These are phyloP conservation scores for Macrotus californicus DNA, from an alignment of 2,113 vertebrate genomes.

Conservation along the genomic window DNA sequence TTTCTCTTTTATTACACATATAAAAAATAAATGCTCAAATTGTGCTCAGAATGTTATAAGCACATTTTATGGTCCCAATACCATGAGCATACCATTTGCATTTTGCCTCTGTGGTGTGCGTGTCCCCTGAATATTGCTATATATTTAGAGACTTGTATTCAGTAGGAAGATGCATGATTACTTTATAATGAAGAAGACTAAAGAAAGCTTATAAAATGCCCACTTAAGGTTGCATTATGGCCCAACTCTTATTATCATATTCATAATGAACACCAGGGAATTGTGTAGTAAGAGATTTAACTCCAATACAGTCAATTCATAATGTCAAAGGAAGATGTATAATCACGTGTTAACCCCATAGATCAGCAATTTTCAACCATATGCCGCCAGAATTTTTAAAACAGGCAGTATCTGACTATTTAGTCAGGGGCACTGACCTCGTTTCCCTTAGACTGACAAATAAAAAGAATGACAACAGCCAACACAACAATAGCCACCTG, in stretches of 20 bases:
- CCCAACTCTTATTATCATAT: not conserved
- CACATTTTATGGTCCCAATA: not conserved
- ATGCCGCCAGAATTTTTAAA: too few relatives aligned
- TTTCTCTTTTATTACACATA: conserved; percentile 22
- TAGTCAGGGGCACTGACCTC: too few relatives aligned
- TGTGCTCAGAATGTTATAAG: not conserved
- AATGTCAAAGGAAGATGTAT: not conserved
- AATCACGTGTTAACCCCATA: not conserved
- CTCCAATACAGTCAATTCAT: not conserved
- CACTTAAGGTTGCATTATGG: not conserved
- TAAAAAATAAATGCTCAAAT: conserved; percentile 27
- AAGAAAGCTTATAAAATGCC: not conserved
- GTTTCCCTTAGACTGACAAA: too few relatives aligned
- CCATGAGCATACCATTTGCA: not conserved
- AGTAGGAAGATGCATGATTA: not conserved
- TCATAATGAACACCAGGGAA: conserved; percentile 5
- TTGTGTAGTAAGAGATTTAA: not conserved
- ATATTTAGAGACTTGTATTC: conserved; percentile 30
- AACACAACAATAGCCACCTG: too few relatives aligned
- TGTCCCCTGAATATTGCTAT: not conserved
- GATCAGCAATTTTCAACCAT: too few relatives aligned
- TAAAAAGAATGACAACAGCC: too few relatives aligned
- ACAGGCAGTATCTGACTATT: too few relatives aligned
- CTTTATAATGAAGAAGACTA: conserved; percentile 37
- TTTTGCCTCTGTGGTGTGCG: conserved; percentile 35